Evolutionary conservation across 2,888 invertebrate genomes (phyloP), one percentile per base, ranked within the genome.

Genomic region (Agrotis clavis): DNA sequence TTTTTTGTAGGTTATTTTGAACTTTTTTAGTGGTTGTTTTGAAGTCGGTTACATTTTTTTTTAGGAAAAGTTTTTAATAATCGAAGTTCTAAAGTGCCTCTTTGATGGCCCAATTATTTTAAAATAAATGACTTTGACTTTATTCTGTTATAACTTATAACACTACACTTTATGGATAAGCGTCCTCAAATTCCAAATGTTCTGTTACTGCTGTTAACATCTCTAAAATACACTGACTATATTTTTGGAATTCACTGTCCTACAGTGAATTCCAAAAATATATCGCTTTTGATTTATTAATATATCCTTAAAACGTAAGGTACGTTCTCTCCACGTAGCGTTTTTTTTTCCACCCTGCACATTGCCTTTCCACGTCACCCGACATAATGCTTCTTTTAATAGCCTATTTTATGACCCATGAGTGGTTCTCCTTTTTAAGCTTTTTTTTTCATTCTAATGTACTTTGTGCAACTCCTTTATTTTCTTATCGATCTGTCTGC

Each of bases 401-500:
- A 54, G 63, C 25, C 25, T 51, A 19, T 75, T 81, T 80, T 80
- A 80, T 63, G 75, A 57, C 48, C 45, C 60, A 64, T n/a, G 59
- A 76, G 59, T 51, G 47, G 21, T 50, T 21, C 60, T 53, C 41
- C 25, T 50, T 79, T 79, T 50, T 30, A 35, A 45, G 21, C 35
- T 25, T 64, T 19, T 60, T 69, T 25, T 75, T 64, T 48, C 11
- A 13, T 11, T 18, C 30, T 47, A 41, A 9, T 41, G 41, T 41
- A 41, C 41, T 41, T 11, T 2, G 41, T 35, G 7, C 14, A 5
- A 1, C 21, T 71, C 21, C 11, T 41, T 19, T 77, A 19, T 77
- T 71, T 68, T 47, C 3, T 19, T 81, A 67, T 81, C 67, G 77
- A 63, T 60, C 75, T 60, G 74, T 74, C 60, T 65, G 56, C 19